phyloP scores from a whole-genome alignment of 1,140 invertebrate genomes.

The Leptinotarsa texana region DNA sequence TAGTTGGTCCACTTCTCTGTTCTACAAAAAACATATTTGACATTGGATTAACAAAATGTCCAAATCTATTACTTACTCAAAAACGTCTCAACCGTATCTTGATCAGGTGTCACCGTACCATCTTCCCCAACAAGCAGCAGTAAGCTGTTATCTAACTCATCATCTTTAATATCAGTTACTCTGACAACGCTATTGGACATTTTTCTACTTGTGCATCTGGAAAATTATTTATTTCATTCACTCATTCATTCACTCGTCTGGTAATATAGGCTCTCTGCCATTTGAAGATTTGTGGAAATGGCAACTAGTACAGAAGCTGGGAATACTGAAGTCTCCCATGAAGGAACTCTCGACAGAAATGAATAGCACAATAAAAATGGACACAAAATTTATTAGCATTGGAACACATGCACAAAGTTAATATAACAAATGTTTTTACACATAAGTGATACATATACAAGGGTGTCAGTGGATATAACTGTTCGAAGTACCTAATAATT shows the following conservation, averaged over 20 bases:
- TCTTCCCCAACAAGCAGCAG: slow-evolving; percentile 51
- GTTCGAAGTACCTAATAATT: slow-evolving; percentile 1
- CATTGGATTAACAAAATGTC: slow-evolving; percentile 24
- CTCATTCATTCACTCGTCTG: too few relatives aligned
- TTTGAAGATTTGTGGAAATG: background rate
- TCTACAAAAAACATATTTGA: slow-evolving; percentile 36
- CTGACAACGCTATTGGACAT: slow-evolving; percentile 53
- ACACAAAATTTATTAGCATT: background rate
- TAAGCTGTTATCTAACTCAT: slow-evolving; percentile 46
- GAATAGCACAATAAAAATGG: background rate
- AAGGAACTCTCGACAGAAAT: background rate
- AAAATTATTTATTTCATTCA: background rate
- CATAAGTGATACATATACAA: slow-evolving; percentile 3
- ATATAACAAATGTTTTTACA: background rate
- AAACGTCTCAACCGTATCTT: slow-evolving; percentile 50
- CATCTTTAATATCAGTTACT: slow-evolving; percentile 48
- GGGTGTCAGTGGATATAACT: background rate
- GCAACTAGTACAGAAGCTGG: background rate
- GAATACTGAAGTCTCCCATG: background rate
- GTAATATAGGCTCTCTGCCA: background rate
- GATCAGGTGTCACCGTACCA: slow-evolving; percentile 52
- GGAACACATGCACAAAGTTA: background rate
- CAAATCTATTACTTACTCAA: slow-evolving; percentile 47
- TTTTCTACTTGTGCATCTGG: slow-evolving; percentile 13
- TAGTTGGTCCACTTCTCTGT: slow-evolving; percentile 45